Conservation (phyloP, 2,888 invertebrate species). For the Drosophila macrothrix region DNA sequence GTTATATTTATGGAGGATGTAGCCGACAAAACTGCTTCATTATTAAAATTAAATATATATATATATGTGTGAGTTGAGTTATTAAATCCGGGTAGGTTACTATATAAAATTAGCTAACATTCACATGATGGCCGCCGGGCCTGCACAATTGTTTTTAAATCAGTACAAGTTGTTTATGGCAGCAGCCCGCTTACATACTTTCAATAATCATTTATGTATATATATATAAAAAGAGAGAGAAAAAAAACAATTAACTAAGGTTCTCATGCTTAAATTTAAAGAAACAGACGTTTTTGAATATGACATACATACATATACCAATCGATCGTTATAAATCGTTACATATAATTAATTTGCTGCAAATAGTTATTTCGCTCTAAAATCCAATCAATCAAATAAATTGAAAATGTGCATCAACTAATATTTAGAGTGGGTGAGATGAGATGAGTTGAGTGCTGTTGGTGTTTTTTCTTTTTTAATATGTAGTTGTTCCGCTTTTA, state of each 20-base stretch:
- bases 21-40: slow-evolving; percentile 52
- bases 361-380: slow-evolving; percentile 47
- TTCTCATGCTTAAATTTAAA: slow-evolving; percentile 72
- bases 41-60: slow-evolving; percentile 54
- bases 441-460: slow-evolving; percentile 16
- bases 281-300: slow-evolving; percentile 68
- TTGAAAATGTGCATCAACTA: slow-evolving; percentile 57
- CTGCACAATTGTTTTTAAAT: slow-evolving; percentile 45
- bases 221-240: slow-evolving; percentile 14
- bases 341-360: slow-evolving; percentile 64
- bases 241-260: slow-evolving; percentile 79
- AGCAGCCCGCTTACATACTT: slow-evolving; percentile 54
- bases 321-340: slow-evolving; percentile 58
- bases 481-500: slow-evolving; percentile 29
- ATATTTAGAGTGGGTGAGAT: slow-evolving; percentile 24
- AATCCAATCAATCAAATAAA: slow-evolving; percentile 57
- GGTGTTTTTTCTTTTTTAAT: slow-evolving; percentile 5
- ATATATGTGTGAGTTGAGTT: slow-evolving; percentile 35
- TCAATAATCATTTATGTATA: slow-evolving; percentile 52
- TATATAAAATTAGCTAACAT: slow-evolving; percentile 80
- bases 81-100: slow-evolving; percentile 49
- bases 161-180: slow-evolving; percentile 60
- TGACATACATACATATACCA: slow-evolving; percentile 67
- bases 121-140: slow-evolving; percentile 62
- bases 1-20: slow-evolving; percentile 42